Percentiles rank a stretch among this genome's conserved stretches.
Evolutionary conservation across 2,888 invertebrate species (phyloP).

Genomic region (Microplitis deprimator): DNA sequence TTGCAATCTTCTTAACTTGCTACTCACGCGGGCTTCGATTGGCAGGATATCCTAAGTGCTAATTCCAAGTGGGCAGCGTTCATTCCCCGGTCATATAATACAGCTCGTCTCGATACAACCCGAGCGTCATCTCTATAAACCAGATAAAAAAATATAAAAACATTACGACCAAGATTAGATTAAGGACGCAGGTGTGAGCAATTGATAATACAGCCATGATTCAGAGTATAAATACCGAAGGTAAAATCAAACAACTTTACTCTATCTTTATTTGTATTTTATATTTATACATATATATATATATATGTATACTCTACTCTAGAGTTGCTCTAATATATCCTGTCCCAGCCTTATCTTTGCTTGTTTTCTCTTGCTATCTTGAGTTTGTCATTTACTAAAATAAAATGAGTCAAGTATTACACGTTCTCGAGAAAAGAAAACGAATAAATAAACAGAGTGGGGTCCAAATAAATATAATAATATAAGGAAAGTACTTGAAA

Average conservation of each 20-base stretch:
- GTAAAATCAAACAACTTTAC: constrained; percentile 21
- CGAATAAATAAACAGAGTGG: neutral
- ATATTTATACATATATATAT: neutral
- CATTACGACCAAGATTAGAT: constrained; percentile 19
- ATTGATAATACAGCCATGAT: constrained; percentile 14
- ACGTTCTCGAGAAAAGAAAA: neutral
- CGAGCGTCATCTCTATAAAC: neutral
- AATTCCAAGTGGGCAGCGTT: constrained; percentile 7
- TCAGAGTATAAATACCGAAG: constrained; percentile 29
- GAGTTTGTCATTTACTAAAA: constrained; percentile 2
- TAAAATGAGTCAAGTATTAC: neutral
- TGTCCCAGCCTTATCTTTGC: constrained; percentile 10
- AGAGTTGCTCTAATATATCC: constrained; percentile 26
- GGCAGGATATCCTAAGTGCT: constrained; percentile 31
- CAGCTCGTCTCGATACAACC: too few relatives aligned
- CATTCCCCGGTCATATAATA: too few relatives aligned
- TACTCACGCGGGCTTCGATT: neutral
- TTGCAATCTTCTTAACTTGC: constrained; percentile 9
- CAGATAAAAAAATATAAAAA: neutral
- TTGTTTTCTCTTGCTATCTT: constrained; percentile 8
- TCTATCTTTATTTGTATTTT: constrained; percentile 29
- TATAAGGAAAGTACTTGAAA: neutral
- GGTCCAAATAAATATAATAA: neutral
- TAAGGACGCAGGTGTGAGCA: constrained; percentile 36
- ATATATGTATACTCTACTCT: constrained; percentile 10